Evolutionary conservation across 1,140 invertebrate genomes (phyloP).

Genomic region (Diachasmimorpha longicaudata): DNA sequence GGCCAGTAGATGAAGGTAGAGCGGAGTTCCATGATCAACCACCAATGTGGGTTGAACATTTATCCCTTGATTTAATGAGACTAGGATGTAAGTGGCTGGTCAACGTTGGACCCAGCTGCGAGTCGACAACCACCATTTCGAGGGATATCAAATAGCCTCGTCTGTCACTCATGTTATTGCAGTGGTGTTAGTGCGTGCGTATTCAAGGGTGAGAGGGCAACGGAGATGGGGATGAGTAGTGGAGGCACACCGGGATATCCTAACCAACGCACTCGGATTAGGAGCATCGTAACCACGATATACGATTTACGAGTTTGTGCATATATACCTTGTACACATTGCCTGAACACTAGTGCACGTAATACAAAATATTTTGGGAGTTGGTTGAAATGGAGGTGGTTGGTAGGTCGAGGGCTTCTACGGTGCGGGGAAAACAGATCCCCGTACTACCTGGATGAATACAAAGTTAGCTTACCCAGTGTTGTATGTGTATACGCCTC

Average conservation of each 20-base stretch:
- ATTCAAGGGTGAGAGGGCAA: background rate
- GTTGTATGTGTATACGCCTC: too few relatives aligned
- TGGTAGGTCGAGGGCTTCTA: too few relatives aligned
- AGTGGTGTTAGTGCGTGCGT: background rate
- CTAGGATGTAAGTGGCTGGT: background rate
- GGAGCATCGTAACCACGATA: background rate
- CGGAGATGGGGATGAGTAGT: background rate
- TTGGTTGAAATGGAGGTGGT: background rate
- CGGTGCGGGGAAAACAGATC: too few relatives aligned
- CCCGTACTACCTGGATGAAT: too few relatives aligned
- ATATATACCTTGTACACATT: background rate
- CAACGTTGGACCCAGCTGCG: background rate
- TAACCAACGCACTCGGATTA: background rate
- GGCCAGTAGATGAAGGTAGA: too few relatives aligned
- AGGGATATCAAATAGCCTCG: background rate
- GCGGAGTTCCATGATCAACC: too few relatives aligned
- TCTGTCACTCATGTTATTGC: background rate
- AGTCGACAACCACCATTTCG: background rate
- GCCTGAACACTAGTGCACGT: background rate
- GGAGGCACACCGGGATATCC: background rate
- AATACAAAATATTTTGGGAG: background rate
- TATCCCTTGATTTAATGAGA: background rate
- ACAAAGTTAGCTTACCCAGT: too few relatives aligned
- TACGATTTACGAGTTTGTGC: background rate
- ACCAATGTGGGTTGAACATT: background rate